Percentiles rank a stretch among this genome's conserved stretches.
Evolutionary conservation across 2,113 vertebrate genomes (phyloP).

Genomic region (Puffinus mauretanicus): DNA sequence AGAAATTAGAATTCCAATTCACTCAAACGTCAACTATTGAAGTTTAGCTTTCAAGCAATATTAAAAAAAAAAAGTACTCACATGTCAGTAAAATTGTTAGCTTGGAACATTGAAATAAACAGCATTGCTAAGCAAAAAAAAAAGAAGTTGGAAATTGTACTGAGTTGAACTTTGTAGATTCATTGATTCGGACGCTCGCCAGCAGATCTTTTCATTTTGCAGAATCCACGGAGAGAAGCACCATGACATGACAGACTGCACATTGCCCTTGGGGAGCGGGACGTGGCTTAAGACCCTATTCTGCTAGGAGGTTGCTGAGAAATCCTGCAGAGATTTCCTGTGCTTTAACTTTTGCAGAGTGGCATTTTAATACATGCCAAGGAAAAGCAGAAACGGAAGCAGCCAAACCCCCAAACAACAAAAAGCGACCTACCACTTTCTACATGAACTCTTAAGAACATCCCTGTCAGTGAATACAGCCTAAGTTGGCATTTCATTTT

Average conservation of each 20-base stretch:
- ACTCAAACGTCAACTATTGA: background rate
- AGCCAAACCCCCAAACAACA: background rate
- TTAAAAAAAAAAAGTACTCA: background rate
- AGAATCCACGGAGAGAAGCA: background rate
- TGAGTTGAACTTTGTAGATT: background rate
- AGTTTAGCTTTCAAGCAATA: background rate
- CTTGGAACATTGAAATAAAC: background rate
- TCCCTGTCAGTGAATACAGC: background rate
- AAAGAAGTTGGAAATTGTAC: background rate
- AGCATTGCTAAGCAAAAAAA: background rate
- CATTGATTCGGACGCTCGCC: background rate
- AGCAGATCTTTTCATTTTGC: background rate
- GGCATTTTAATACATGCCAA: background rate
- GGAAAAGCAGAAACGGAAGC: background rate
- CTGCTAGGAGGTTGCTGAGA: background rate
- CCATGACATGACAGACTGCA: background rate
- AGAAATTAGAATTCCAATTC: conserved; percentile 33
- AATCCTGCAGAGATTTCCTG: background rate
- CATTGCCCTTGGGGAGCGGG: background rate
- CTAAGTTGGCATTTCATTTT: background rate
- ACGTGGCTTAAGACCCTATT: background rate
- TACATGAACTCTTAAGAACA: background rate
- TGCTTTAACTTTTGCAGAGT: background rate
- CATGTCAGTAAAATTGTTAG: background rate
- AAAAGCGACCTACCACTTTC: background rate